These are phyloP conservation scores for Galaxias olidus DNA, from an alignment of 2,797 vertebrate genomes.

Conservation along the genomic window DNA sequence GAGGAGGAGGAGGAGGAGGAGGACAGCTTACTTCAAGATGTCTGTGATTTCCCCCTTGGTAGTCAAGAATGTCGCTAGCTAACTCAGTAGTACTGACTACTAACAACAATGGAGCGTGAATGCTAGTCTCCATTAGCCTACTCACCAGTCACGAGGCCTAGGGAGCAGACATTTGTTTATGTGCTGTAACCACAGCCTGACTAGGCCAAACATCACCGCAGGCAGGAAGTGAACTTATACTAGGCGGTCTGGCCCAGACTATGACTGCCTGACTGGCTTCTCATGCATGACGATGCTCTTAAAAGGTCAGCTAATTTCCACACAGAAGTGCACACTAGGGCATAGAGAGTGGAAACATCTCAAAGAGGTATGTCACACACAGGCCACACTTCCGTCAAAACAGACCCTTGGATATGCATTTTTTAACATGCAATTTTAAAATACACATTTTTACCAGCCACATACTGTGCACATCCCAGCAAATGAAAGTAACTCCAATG, in stretches of 20 bases:
- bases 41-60: no score
- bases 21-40: no score
- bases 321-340: neutral
- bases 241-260: neutral
- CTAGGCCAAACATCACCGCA: conserved; percentile 5
- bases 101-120: conserved; percentile 7
- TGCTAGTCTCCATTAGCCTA: conserved; percentile 1
- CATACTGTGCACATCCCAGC: no score
- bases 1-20: no score
- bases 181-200: neutral
- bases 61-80: no score
- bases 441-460: no score
- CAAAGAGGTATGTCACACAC: no score
- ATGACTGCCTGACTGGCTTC: neutral
- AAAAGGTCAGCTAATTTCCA: conserved; percentile 22
- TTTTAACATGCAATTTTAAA: no score
- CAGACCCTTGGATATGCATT: no score
- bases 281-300: conserved; percentile 2
- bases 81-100: neutral
- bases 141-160: neutral
- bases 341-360: neutral
- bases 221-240: conserved; percentile 3
- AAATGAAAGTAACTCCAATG: no score
- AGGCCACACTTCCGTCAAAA: no score
- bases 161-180: neutral